phyloP scores from a whole-genome alignment of 2,888 invertebrate species.

The Linyphia triangularis region DNA sequence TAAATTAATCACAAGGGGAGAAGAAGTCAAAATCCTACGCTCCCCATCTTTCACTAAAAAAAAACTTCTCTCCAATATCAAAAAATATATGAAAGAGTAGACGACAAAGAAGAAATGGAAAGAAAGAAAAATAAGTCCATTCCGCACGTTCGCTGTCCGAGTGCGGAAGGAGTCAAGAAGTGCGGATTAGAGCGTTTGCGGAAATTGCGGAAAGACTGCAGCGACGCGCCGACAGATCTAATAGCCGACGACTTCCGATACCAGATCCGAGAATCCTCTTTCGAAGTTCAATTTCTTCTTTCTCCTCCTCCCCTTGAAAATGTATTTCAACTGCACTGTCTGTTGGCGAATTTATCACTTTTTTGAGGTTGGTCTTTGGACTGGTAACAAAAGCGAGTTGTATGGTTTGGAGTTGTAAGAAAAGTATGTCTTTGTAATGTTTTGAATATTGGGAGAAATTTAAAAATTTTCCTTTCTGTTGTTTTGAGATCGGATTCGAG shows the following conservation, averaged over 20 bases:
- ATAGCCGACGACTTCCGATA: slow-evolving; percentile 64
- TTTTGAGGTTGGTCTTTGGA: neutral
- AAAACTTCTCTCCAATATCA: neutral
- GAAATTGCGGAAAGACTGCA: slow-evolving; percentile 67
- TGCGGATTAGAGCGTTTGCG: slow-evolving; percentile 50
- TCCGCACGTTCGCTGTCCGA: slow-evolving; percentile 42
- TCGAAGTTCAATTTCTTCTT: neutral
- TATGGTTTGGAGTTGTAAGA: neutral
- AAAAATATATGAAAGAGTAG: neutral
- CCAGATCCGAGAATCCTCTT: slow-evolving; percentile 30
- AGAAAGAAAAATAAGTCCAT: neutral
- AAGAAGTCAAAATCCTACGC: too few relatives aligned
- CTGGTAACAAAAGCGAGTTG: neutral
- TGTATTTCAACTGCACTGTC: neutral
- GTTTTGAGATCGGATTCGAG: too few relatives aligned
- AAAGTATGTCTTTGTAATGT: neutral
- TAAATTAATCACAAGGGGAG: too few relatives aligned
- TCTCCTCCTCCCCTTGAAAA: neutral
- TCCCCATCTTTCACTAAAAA: too few relatives aligned
- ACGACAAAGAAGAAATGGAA: neutral
- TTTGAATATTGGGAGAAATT: too few relatives aligned
- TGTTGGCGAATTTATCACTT: slow-evolving; percentile 34
- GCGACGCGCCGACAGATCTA: slow-evolving; percentile 56
- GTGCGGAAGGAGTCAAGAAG: slow-evolving; percentile 49
- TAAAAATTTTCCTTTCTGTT: too few relatives aligned